Conservation (phyloP, 1,140 invertebrate species). For the Lysiphlebus fabarum region DNA sequence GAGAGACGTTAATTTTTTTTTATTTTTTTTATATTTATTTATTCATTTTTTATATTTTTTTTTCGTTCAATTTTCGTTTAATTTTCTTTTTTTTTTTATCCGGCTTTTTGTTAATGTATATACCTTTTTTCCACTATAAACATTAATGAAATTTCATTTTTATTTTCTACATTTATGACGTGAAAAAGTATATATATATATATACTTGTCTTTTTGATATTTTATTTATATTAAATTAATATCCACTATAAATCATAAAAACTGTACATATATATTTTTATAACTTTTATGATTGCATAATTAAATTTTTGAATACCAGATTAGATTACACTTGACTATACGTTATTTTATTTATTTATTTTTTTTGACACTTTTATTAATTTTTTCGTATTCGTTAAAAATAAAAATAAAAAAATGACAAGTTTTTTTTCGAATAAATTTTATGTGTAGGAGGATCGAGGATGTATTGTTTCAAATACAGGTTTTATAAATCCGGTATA, state of each 20-base stretch:
- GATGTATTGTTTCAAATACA: constrained; percentile 29
- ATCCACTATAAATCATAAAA: no score
- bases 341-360: not conserved
- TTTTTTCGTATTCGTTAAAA: constrained; percentile 1
- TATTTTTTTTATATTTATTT: constrained; percentile 10
- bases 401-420: constrained; percentile 17
- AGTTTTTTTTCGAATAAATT: constrained; percentile 2
- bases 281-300: no score
- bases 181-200: no score
- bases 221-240: no score
- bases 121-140: no score
- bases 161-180: no score
- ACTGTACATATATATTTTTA: no score
- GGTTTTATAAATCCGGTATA: constrained; percentile 14
- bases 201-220: no score
- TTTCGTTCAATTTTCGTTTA: constrained; percentile 9
- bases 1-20: constrained; percentile 31
- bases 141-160: no score
- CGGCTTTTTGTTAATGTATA: not conserved
- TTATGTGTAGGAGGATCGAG: constrained; percentile 29
- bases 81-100: constrained; percentile 14
- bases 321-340: no score
- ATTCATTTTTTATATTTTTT: constrained; percentile 5
- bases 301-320: no score
- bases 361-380: constrained; percentile 8